Percentiles rank a stretch among this genome's conserved stretches.
Evolutionary conservation across 1,140 invertebrate species (phyloP).

Genomic region (Aphidius ervi): DNA sequence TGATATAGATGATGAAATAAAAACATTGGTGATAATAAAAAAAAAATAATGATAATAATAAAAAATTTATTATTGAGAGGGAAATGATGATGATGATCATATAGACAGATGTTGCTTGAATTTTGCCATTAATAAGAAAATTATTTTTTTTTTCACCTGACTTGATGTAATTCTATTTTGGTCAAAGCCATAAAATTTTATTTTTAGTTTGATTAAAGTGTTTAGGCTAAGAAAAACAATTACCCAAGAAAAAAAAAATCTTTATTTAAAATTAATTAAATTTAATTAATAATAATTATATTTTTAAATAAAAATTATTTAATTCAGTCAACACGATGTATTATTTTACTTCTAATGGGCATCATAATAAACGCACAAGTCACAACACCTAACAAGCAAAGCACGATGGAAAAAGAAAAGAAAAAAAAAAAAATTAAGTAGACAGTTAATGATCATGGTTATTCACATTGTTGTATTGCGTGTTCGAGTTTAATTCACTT

Average conservation of each 20-base stretch:
- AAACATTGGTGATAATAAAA: constrained; percentile 1
- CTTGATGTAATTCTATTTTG: too few species aligned
- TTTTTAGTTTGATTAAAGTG: too few species aligned
- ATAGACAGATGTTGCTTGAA: constrained; percentile 4
- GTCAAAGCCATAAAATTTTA: too few species aligned
- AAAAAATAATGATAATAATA: not conserved
- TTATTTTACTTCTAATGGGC: constrained; percentile 1
- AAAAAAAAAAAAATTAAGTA: not conserved
- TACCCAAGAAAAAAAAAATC: too few species aligned
- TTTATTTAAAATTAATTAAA: too few species aligned
- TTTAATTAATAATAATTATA: too few species aligned
- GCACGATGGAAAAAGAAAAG: not conserved
- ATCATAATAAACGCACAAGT: constrained; percentile 5
- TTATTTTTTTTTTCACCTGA: too few species aligned
- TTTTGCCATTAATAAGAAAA: too few species aligned
- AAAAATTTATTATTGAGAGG: not conserved
- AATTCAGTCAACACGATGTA: too few species aligned
- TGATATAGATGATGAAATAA: not conserved
- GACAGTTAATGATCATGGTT: constrained; percentile 1
- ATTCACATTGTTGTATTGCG: constrained; percentile 4
- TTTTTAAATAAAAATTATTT: too few species aligned
- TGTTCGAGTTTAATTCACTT: constrained; percentile 2
- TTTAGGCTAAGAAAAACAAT: too few species aligned
- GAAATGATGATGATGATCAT: constrained; percentile 3
- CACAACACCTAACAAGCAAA: not conserved